Percentiles rank a stretch among this genome's conserved stretches.
phyloP scores from a whole-genome alignment of 2,797 vertebrate species.

The Enteromius mattozi region DNA sequence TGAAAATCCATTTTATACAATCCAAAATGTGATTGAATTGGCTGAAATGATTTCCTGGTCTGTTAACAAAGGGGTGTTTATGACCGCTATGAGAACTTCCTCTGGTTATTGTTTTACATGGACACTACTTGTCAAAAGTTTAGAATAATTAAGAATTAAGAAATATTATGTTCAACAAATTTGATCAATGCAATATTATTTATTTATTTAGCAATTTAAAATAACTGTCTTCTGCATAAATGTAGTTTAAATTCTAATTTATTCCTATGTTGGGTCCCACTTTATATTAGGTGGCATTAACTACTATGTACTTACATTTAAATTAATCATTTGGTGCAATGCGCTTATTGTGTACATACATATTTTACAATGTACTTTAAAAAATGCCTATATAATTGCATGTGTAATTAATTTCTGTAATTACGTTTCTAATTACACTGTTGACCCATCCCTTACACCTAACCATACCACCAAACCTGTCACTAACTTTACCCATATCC shows the following conservation, averaged over 20 bases:
- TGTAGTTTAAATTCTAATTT: not conserved
- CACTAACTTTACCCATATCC: no score
- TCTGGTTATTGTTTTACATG: conserved; percentile 8
- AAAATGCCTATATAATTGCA: no score
- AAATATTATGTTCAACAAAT: not conserved
- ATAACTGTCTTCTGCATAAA: not conserved
- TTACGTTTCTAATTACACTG: no score
- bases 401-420: no score
- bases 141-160: not conserved
- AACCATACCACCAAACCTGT: no score
- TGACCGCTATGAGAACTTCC: conserved; percentile 3
- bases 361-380: no score
- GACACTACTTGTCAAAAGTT: not conserved
- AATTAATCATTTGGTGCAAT: no score
- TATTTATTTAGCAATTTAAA: not conserved
- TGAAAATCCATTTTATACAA: conserved; percentile 19
- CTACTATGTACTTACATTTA: no score
- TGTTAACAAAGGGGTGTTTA: conserved; percentile 21
- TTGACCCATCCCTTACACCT: no score
- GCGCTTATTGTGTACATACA: no score
- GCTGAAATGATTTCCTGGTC: not conserved
- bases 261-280: not conserved
- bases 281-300: no score
- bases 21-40: conserved; percentile 29
- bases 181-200: not conserved